Evolutionary conservation across 2,888 invertebrate species (phyloP).

Genomic region (Agrotis ipsilon): DNA sequence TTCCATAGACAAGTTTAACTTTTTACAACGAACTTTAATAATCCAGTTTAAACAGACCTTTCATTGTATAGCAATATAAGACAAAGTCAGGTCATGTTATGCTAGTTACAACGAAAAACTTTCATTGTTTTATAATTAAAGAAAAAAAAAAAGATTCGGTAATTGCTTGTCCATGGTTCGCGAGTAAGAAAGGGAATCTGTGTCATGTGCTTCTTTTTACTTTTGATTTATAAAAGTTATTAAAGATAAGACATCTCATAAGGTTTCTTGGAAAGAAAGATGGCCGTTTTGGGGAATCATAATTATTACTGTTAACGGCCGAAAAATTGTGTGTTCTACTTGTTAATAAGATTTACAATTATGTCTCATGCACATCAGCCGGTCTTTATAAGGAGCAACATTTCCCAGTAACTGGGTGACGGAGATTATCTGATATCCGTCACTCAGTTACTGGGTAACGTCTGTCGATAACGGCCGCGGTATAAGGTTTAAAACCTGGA

Average conservation of each 20-base stretch:
- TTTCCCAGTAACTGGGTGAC: too few relatives aligned
- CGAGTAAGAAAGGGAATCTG: conserved; percentile 42
- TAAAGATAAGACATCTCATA: conserved; percentile 29
- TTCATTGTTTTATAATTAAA: conserved; percentile 55
- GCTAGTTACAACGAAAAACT: conserved; percentile 15
- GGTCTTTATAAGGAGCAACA: too few relatives aligned
- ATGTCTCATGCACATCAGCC: too few relatives aligned
- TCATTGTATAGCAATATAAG: too few relatives aligned
- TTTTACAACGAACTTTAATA: too few relatives aligned
- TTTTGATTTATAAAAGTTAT: conserved; percentile 31
- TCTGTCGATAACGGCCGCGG: too few relatives aligned
- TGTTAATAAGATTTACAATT: background rate
- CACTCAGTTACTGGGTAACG: too few relatives aligned
- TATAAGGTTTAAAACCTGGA: too few relatives aligned
- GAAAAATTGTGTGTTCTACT: background rate
- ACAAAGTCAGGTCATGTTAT: too few relatives aligned
- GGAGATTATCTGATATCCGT: too few relatives aligned
- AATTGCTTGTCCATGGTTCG: conserved; percentile 48
- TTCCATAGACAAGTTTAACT: too few relatives aligned
- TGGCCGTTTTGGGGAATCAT: conserved; percentile 2
- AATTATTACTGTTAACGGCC: background rate
- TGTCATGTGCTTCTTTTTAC: conserved; percentile 37
- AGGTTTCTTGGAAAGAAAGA: conserved; percentile 8
- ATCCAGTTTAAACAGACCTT: too few relatives aligned
- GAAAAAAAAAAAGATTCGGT: conserved; percentile 42